These are phyloP conservation scores for Tribolium madens DNA, from an alignment of 1,140 invertebrate species.

Conservation along the genomic window DNA sequence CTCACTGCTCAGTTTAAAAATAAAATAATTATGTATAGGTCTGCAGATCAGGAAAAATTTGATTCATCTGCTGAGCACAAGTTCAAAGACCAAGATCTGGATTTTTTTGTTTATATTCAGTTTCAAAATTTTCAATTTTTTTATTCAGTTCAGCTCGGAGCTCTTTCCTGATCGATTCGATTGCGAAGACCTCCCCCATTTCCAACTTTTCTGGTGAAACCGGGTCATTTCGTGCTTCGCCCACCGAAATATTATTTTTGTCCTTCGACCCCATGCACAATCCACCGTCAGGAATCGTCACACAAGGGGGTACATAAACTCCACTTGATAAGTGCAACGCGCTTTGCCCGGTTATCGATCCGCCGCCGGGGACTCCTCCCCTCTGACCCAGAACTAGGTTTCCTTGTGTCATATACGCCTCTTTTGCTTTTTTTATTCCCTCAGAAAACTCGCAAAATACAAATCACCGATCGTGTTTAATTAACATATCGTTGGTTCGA, in stretches of 20 bases:
- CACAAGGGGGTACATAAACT: conserved; percentile 25
- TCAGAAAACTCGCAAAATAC: background rate
- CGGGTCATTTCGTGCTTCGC: background rate
- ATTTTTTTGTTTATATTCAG: no score
- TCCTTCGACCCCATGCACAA: background rate
- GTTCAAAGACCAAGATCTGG: no score
- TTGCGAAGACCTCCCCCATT: no score
- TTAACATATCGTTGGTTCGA: conserved; percentile 22
- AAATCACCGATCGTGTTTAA: background rate
- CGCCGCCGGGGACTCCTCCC: conserved; percentile 22
- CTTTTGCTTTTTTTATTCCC: conserved; percentile 17
- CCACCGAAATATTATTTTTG: background rate
- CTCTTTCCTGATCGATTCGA: no score
- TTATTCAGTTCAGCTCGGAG: no score
- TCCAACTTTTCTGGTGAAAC: background rate
- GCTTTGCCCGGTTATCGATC: conserved; percentile 41
- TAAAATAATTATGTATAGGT: no score
- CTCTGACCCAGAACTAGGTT: conserved; percentile 36
- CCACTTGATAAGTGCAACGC: conserved; percentile 42
- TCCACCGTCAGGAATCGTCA: conserved; percentile 7
- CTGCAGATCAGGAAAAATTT: no score
- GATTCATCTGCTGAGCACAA: no score
- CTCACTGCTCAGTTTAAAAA: no score
- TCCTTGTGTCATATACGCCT: conserved; percentile 36
- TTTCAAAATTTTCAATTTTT: no score